These are phyloP conservation scores for Syrrhaptes paradoxus DNA, from an alignment of 2,113 vertebrate genomes.

Conservation along the genomic window DNA sequence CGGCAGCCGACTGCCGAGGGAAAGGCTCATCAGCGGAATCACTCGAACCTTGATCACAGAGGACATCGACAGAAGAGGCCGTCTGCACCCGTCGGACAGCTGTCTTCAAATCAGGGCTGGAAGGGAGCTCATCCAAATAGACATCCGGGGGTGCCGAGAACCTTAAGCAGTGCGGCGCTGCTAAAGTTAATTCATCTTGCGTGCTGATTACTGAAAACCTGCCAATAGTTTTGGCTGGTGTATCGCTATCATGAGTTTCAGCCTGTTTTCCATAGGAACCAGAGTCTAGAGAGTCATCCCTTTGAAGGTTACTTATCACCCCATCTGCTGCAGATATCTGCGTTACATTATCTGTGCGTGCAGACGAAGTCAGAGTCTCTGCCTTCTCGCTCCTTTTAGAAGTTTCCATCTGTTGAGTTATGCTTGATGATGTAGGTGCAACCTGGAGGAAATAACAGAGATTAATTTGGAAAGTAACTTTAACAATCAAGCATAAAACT, in stretches of 20 bases:
- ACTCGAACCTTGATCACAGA: slow-evolving; percentile 82
- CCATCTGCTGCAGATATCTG: neutral
- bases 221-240: slow-evolving; percentile 87
- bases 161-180: slow-evolving; percentile 80
- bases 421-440: neutral
- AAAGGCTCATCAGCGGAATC: slow-evolving; percentile 91
- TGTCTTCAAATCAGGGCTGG: slow-evolving; percentile 76
- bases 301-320: slow-evolving; percentile 1
- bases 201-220: slow-evolving; percentile 92
- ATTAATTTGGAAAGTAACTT: neutral
- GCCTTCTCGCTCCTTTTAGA: slow-evolving; percentile 46
- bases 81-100: slow-evolving; percentile 82
- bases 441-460: slow-evolving; percentile 41
- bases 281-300: neutral
- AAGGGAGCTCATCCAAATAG: slow-evolving; percentile 86
- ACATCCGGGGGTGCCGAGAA: slow-evolving; percentile 94
- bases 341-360: neutral
- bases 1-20: slow-evolving; percentile 63
- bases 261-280: slow-evolving; percentile 22
- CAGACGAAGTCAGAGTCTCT: slow-evolving; percentile 66
- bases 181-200: slow-evolving; percentile 86
- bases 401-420: slow-evolving; percentile 37
- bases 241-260: slow-evolving; percentile 44
- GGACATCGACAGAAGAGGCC: slow-evolving; percentile 78
- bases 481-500: neutral